Evolutionary conservation across 2,888 invertebrate genomes (phyloP).

Genomic region (Drosophila neonasuta): DNA sequence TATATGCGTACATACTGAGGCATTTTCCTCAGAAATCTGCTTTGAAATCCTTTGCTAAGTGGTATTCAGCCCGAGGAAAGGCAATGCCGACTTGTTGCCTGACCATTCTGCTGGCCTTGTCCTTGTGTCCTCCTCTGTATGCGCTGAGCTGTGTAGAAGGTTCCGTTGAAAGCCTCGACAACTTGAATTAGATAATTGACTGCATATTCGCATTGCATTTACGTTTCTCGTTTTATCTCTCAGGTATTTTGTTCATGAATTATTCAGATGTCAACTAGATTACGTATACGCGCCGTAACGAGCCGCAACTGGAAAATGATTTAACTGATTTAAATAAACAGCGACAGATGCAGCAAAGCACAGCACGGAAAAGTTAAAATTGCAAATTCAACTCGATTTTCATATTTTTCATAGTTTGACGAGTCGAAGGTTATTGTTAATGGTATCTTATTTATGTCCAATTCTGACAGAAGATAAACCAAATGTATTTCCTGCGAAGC

Average conservation of each 20-base stretch:
- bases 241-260: slow-evolving; percentile 16
- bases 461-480: slow-evolving; percentile 12
- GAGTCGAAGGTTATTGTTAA: slow-evolving; percentile 2
- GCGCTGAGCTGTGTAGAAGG: background rate
- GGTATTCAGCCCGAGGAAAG: slow-evolving; percentile 26
- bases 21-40: slow-evolving; percentile 27
- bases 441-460: slow-evolving; percentile 2
- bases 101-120: slow-evolving; percentile 7
- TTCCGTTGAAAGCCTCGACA: background rate
- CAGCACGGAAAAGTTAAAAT: background rate
- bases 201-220: slow-evolving; percentile 11
- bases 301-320: slow-evolving; percentile 15
- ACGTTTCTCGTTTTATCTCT: background rate
- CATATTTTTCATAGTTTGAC: slow-evolving; percentile 2
- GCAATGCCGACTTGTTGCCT: slow-evolving; percentile 30
- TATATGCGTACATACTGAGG: slow-evolving; percentile 2
- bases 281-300: slow-evolving; percentile 6
- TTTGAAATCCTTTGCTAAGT: slow-evolving; percentile 42
- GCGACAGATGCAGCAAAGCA: slow-evolving; percentile 1
- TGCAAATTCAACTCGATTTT: background rate
- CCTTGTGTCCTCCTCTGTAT: background rate
- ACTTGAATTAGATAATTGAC: slow-evolving; percentile 28
- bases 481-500: slow-evolving; percentile 25
- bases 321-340: slow-evolving; percentile 25
- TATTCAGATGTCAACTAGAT: slow-evolving; percentile 24